Percentiles rank a stretch among this genome's conserved stretches.
Evolutionary conservation across 2,888 invertebrate species (phyloP).

Genomic region (Acanthosepion esculentum): DNA sequence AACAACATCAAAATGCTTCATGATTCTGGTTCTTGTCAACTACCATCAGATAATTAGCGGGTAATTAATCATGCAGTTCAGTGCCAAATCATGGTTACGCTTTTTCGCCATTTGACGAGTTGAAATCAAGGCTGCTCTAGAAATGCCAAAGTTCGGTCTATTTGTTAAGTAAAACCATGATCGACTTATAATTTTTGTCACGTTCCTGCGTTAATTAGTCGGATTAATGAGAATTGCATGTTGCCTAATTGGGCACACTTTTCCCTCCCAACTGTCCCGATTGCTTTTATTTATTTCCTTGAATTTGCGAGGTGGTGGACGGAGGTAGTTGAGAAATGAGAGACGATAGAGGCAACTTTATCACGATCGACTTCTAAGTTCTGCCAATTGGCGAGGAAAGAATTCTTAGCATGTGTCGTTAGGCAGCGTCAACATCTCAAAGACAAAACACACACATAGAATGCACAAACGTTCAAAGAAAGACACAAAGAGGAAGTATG

Average conservation of each 20-base stretch:
- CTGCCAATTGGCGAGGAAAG: neutral
- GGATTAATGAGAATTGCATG: neutral
- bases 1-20: neutral
- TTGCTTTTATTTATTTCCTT: neutral
- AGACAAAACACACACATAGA: no score
- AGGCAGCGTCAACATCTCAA: neutral
- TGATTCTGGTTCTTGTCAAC: neutral
- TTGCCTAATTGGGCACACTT: neutral
- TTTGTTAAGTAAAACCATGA: neutral
- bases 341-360: neutral
- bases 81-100: neutral
- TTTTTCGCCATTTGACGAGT: neutral
- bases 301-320: neutral
- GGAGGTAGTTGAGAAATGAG: neutral
- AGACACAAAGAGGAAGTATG: neutral
- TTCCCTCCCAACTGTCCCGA: neutral
- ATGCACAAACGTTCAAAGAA: neutral
- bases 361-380: neutral
- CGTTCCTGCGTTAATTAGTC: neutral
- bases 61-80: neutral
- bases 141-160: neutral
- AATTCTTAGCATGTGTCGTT: neutral
- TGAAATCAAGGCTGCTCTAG: neutral
- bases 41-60: neutral
- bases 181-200: neutral